Conservation (phyloP, 2,888 invertebrate genomes). For the Cephus nigrinus region DNA sequence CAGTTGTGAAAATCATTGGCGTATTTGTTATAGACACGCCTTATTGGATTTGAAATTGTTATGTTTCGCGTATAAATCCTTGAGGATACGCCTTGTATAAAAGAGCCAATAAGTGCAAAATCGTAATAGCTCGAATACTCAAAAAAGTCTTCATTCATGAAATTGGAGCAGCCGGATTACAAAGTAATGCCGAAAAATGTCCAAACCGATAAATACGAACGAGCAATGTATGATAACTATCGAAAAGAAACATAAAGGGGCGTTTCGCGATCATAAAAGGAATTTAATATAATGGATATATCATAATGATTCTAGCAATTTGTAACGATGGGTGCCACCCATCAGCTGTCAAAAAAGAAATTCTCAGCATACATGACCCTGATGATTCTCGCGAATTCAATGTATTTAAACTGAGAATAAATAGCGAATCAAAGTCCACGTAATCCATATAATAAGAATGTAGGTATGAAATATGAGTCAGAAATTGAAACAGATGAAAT, state of each 20-base stretch:
- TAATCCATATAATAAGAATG: neutral
- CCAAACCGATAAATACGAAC: neutral
- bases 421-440: neutral
- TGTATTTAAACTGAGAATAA: neutral
- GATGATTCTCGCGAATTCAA: neutral
- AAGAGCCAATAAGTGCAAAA: neutral
- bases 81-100: neutral
- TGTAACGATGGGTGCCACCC: constrained; percentile 30
- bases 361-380: constrained; percentile 5
- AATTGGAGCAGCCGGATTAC: neutral
- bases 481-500: neutral
- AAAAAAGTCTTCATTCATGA: neutral
- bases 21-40: neutral
- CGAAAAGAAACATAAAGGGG: neutral
- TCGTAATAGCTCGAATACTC: neutral
- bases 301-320: neutral
- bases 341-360: constrained; percentile 53
- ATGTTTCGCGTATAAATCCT: neutral
- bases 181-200: neutral
- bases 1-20: neutral
- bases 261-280: neutral
- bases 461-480: neutral
- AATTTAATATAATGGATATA: neutral
- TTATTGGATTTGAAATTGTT: neutral
- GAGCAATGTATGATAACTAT: neutral